Conservation (phyloP, 2,888 invertebrate species). For the Tubulanus polymorphus region DNA sequence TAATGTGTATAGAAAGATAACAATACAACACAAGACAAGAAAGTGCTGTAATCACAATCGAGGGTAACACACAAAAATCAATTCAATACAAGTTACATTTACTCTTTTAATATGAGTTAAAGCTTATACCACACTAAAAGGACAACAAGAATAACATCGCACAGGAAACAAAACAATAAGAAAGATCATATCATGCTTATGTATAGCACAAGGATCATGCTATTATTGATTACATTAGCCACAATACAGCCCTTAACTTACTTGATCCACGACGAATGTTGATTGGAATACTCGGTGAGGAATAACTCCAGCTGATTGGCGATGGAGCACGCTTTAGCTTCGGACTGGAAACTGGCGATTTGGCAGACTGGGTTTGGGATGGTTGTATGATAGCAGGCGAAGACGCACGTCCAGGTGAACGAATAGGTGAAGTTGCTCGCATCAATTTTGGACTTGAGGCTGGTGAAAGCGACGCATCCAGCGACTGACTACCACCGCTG, state of each 20-base stretch:
- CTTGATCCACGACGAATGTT: slow-evolving; percentile 28
- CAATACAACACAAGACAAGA: too few species aligned
- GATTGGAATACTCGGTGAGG: slow-evolving; percentile 48
- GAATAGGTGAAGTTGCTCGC: slow-evolving; percentile 45
- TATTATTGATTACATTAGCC: not conserved
- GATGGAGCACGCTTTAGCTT: slow-evolving; percentile 45
- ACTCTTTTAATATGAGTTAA: too few species aligned
- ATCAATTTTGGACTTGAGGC: slow-evolving; percentile 43
- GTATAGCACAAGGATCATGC: not conserved
- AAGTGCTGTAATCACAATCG: too few species aligned
- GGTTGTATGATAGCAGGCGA: slow-evolving; percentile 48
- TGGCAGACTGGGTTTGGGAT: slow-evolving; percentile 6
- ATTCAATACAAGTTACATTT: too few species aligned
- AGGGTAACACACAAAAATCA: too few species aligned
- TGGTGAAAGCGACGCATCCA: slow-evolving; percentile 22
- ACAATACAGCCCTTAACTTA: slow-evolving; percentile 17
- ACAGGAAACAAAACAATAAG: not conserved
- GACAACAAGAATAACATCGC: not conserved
- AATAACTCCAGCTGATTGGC: slow-evolving; percentile 50
- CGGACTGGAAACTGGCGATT: slow-evolving; percentile 27
- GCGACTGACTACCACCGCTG: too few species aligned
- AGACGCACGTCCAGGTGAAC: slow-evolving; percentile 40
- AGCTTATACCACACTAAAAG: too few species aligned
- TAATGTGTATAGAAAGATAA: too few species aligned
- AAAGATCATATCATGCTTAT: not conserved